phyloP scores from a whole-genome alignment of 2,888 invertebrate species.

The Drosophila dives region DNA sequence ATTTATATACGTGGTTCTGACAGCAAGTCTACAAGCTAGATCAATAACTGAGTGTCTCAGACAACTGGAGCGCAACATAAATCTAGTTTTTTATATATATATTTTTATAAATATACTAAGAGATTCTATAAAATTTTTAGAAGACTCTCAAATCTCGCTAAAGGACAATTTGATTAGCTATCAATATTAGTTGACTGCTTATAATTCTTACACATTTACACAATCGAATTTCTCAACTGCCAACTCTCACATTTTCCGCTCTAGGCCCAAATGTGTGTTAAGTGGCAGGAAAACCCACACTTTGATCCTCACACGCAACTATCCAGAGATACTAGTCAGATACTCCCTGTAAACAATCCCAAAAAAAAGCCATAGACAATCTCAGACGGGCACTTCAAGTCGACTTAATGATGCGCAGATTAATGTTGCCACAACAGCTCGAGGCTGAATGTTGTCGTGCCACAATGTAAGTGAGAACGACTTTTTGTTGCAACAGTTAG shows the following conservation, averaged over 20 bases:
- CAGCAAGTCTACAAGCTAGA: background rate
- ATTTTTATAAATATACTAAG: background rate
- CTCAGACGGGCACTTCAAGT: slow-evolving; percentile 39
- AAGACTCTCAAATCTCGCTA: background rate
- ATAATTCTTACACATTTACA: slow-evolving; percentile 4
- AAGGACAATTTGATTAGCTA: background rate
- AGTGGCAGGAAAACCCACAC: slow-evolving; percentile 51
- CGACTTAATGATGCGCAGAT: slow-evolving; percentile 71
- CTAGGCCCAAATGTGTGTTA: slow-evolving; percentile 14
- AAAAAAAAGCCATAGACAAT: slow-evolving; percentile 41
- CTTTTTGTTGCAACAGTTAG: slow-evolving; percentile 47
- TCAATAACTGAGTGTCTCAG: background rate
- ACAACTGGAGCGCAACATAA: background rate
- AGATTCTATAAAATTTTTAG: no score
- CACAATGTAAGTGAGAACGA: slow-evolving; percentile 38
- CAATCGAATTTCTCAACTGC: slow-evolving; percentile 22
- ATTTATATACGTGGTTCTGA: background rate
- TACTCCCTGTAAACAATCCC: slow-evolving; percentile 13
- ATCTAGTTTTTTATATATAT: background rate
- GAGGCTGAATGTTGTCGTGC: slow-evolving; percentile 48
- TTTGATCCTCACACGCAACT: slow-evolving; percentile 51
- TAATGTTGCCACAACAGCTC: slow-evolving; percentile 66
- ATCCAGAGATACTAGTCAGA: slow-evolving; percentile 29
- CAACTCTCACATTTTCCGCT: slow-evolving; percentile 21
- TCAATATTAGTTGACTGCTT: background rate